Percentiles rank a stretch among this genome's conserved stretches.
phyloP scores from a whole-genome alignment of 1,140 invertebrate species.

The Conopomorpha cramerella region DNA sequence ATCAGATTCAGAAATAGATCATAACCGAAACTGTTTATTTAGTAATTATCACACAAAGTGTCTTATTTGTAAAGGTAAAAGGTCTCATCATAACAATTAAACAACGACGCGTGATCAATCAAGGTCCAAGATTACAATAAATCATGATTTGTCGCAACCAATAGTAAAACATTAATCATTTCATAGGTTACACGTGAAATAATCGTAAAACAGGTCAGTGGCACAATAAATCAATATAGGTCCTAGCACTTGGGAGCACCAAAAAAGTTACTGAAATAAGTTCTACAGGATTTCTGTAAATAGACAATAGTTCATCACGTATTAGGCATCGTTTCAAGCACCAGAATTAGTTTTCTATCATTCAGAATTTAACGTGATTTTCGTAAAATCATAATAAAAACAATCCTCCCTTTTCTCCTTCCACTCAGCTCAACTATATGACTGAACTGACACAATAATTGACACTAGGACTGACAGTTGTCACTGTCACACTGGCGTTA shows the following conservation, averaged over 20 bases:
- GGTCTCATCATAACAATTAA: conserved; percentile 9
- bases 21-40: conserved; percentile 26
- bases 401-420: no score
- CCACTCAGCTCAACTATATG: no score
- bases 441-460: no score
- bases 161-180: conserved; percentile 33
- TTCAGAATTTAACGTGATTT: no score
- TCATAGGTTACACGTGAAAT: conserved; percentile 37
- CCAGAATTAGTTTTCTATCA: no score
- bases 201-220: conserved; percentile 48
- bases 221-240: conserved; percentile 55
- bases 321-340: no score
- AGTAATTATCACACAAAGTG: conserved; percentile 9
- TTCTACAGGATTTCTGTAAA: no score
- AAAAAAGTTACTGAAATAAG: conserved; percentile 33
- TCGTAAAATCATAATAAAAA: no score
- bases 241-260: conserved; percentile 34
- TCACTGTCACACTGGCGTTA: no score
- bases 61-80: no score
- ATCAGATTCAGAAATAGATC: conserved; percentile 23
- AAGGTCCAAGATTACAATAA: conserved; percentile 7
- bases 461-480: no score
- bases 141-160: conserved; percentile 10
- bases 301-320: no score
- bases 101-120: conserved; percentile 2